A percentile compares a stretch with the other conserved stretches of the same genome.
Evolutionary conservation across 2,113 vertebrate species (phyloP).

Genomic region (Menura novaehollandiae): DNA sequence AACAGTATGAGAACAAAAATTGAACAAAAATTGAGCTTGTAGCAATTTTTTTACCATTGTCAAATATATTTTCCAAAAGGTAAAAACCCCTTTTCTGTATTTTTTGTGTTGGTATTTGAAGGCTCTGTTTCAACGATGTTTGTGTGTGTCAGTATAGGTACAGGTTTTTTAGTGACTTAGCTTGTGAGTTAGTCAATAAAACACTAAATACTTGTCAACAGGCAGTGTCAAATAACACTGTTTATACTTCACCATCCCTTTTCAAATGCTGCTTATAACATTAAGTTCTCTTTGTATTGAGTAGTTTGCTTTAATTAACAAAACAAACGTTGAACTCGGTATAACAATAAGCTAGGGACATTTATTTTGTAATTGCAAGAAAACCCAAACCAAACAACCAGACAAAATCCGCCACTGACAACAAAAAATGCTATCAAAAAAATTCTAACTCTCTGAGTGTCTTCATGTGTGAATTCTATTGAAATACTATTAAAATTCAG

Average conservation of each 20-base stretch:
- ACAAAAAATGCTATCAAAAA: not conserved
- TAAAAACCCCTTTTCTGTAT: rapidly evolving
- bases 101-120: not conserved
- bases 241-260: not conserved
- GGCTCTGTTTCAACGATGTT: not conserved
- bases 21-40: not conserved
- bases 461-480: not conserved
- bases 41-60: not conserved
- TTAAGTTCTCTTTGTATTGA: not conserved
- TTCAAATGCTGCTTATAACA: not conserved
- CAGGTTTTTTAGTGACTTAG: not conserved
- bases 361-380: not conserved
- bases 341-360: not conserved
- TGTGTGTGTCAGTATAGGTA: not conserved
- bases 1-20: not conserved
- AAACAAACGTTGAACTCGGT: not conserved
- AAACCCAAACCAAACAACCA: not conserved
- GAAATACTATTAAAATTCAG: not conserved
- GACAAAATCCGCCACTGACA: not conserved
- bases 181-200: not conserved
- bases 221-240: not conserved
- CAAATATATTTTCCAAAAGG: not conserved
- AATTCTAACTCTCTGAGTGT: not conserved
- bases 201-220: not conserved
- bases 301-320: not conserved